Percentiles rank a stretch among this genome's conserved stretches.
phyloP scores from a whole-genome alignment of 2,797 vertebrate species.

The Ctenosaura bakeri region DNA sequence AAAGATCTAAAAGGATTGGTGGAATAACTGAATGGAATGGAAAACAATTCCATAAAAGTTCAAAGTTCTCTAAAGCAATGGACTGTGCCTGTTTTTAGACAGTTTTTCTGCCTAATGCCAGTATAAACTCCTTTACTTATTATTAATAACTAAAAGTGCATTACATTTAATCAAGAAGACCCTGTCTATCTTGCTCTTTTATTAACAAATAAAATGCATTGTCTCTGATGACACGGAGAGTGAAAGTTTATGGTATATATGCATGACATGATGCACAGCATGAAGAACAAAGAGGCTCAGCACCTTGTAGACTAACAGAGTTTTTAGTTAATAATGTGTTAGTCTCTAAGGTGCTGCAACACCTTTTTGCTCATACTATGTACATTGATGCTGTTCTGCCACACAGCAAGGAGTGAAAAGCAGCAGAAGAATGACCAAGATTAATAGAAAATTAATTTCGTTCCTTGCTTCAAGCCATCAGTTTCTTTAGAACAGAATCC shows the following conservation, averaged over 20 bases:
- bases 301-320: not conserved
- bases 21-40: not conserved
- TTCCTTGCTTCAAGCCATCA: slow-evolving; percentile 62
- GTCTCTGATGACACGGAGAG: not conserved
- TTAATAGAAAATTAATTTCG: slow-evolving; percentile 33
- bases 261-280: not conserved
- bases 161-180: too few relatives aligned
- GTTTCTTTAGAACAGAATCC: slow-evolving; percentile 28
- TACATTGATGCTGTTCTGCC: too few relatives aligned
- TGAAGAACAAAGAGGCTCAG: not conserved
- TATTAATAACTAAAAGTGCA: too few relatives aligned
- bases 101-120: too few relatives aligned
- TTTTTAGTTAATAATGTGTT: too few relatives aligned
- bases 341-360: too few relatives aligned
- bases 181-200: too few relatives aligned
- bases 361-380: too few relatives aligned
- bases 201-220: not conserved
- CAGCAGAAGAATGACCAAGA: not conserved
- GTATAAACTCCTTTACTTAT: too few relatives aligned
- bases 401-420: not conserved
- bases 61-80: not conserved
- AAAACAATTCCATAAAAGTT: not conserved
- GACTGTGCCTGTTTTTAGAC: too few relatives aligned
- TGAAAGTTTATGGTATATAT: not conserved
- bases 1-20: not conserved